These are phyloP conservation scores for Pemphigus obesinymphae DNA, from an alignment of 1,140 invertebrate species.

Conservation along the genomic window DNA sequence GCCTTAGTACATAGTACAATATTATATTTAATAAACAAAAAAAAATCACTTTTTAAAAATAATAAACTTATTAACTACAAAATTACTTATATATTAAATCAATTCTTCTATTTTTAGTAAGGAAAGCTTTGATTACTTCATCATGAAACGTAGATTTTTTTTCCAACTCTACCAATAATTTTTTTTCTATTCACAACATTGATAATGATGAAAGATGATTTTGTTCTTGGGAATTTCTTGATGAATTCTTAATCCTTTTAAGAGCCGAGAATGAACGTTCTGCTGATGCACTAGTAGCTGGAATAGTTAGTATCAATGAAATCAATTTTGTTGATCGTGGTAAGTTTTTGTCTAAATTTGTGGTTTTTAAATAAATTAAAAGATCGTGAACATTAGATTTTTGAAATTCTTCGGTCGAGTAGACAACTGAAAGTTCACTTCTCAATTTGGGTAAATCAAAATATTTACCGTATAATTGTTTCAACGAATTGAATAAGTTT, in stretches of 20 bases:
- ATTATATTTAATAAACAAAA: neutral
- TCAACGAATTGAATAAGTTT: neutral
- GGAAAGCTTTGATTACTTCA: no score
- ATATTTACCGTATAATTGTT: constrained; percentile 2
- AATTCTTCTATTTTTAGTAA: no score
- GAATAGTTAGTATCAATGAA: constrained; percentile 12
- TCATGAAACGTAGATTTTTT: no score
- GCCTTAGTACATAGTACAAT: neutral
- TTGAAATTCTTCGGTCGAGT: neutral
- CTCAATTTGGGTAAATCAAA: no score
- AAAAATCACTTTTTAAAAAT: no score
- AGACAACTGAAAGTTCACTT: neutral
- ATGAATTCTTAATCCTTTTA: no score
- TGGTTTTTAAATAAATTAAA: no score
- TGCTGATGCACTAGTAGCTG: neutral
- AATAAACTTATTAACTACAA: no score
- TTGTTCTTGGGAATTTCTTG: no score
- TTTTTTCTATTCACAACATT: neutral
- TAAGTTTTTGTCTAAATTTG: no score
- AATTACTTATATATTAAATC: no score
- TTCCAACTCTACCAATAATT: constrained; percentile 1
- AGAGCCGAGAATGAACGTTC: constrained; percentile 27
- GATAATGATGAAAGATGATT: constrained; percentile 13
- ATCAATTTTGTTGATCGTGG: neutral
- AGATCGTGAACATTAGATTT: no score